Conservation (phyloP, 1,140 invertebrate species). For the Thaumetopoea pityocampa region DNA sequence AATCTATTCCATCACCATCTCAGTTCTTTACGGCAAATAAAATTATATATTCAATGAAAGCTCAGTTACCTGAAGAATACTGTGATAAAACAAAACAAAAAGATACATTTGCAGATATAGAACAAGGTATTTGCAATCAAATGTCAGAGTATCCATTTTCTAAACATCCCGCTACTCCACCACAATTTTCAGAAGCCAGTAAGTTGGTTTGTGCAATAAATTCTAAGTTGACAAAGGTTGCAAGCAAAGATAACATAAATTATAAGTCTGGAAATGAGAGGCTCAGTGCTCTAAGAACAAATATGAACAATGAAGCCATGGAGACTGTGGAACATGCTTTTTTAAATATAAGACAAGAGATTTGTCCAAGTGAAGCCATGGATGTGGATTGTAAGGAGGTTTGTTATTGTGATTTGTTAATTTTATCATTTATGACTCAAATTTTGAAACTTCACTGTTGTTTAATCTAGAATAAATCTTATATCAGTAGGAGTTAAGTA, state of each 20-base stretch:
- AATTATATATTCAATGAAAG: conserved; percentile 68
- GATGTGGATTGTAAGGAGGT: conserved; percentile 55
- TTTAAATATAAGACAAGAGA: conserved; percentile 20
- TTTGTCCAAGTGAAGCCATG: conserved; percentile 40
- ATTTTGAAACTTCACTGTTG: too few relatives aligned
- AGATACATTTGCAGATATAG: conserved; percentile 64
- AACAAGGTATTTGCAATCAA: conserved; percentile 58
- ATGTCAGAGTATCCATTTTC: conserved; percentile 53
- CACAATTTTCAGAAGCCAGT: conserved; percentile 63
- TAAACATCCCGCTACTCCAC: conserved; percentile 60
- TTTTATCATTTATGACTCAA: too few relatives aligned
- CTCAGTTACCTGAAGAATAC: conserved; percentile 59
- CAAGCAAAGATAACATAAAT: conserved; percentile 29
- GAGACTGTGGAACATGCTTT: conserved; percentile 23
- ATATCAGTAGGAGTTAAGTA: too few relatives aligned
- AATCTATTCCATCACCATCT: conserved; percentile 53
- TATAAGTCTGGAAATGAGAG: conserved; percentile 41
- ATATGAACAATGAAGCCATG: conserved; percentile 32
- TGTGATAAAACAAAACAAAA: conserved; percentile 51
- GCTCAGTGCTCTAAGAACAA: conserved; percentile 35
- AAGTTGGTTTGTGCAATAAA: conserved; percentile 63
- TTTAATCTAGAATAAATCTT: too few relatives aligned
- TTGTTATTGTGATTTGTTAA: conserved; percentile 17
- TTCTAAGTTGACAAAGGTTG: conserved; percentile 48
- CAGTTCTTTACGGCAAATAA: conserved; percentile 67